Evolutionary conservation across 1,140 invertebrate species (phyloP).

Genomic region (Trichomalopsis sarcophagae): DNA sequence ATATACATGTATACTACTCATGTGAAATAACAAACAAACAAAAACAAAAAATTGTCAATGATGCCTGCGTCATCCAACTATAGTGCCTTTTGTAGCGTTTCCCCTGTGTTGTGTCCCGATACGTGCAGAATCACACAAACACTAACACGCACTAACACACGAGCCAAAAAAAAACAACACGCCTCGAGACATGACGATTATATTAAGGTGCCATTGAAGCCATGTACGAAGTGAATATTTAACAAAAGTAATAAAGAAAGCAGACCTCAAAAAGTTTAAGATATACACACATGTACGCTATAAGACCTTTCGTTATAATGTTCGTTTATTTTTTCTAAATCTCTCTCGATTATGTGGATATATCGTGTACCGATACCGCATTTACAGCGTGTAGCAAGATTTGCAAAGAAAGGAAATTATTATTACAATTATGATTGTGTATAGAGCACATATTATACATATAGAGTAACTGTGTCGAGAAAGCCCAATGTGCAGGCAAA

Average conservation of each 20-base stretch:
- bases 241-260: constrained; percentile 5
- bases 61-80: constrained; percentile 54
- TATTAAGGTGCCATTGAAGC: background rate
- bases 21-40: too few relatives aligned
- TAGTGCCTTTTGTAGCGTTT: constrained; percentile 67
- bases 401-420: background rate
- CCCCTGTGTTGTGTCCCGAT: constrained; percentile 59
- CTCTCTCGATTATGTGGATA: background rate
- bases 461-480: background rate
- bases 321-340: background rate
- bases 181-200: background rate
- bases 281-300: background rate
- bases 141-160: background rate
- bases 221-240: background rate
- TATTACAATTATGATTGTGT: background rate
- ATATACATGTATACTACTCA: too few relatives aligned
- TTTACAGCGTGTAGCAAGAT: background rate
- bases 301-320: too few relatives aligned
- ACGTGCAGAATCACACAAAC: constrained; percentile 49
- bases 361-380: background rate
- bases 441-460: background rate
- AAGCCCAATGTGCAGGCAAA: constrained; percentile 54
- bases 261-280: background rate
- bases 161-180: background rate
- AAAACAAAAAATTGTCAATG: background rate